Evolutionary conservation across 2,888 invertebrate species (phyloP).

Genomic region (Tinea pellionella): DNA sequence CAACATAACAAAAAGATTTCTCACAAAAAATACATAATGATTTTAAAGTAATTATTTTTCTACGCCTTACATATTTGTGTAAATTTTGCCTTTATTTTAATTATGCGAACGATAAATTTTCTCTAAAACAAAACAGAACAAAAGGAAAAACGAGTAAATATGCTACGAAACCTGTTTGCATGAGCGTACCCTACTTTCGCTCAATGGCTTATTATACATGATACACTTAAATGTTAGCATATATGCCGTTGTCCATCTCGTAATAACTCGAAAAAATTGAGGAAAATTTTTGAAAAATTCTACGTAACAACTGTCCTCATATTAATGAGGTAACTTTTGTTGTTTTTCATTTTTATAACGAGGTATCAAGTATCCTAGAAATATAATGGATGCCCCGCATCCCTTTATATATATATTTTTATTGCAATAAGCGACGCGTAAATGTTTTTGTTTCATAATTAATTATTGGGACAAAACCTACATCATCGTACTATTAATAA

Average conservation of each 20-base stretch:
- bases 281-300: background rate
- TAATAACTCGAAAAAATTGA: background rate
- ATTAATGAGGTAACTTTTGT: conserved; percentile 1
- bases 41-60: background rate
- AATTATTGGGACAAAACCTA: no score
- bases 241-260: conserved; percentile 1
- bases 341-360: background rate
- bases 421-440: no score
- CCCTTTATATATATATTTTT: no score
- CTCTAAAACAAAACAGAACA: background rate
- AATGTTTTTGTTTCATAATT: no score
- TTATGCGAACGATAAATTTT: background rate
- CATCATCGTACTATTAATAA: no score
- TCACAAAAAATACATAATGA: conserved; percentile 13
- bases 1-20: conserved; percentile 21
- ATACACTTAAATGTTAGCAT: conserved; percentile 24
- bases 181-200: conserved; percentile 39
- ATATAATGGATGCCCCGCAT: background rate
- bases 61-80: no score
- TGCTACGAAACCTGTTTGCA: background rate
- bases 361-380: background rate
- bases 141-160: conserved; percentile 3
- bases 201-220: conserved; percentile 48
- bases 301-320: background rate
- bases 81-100: background rate